A percentile compares a stretch with the other conserved stretches of the same genome.
Conservation (phyloP, 2,797 vertebrate genomes). For the Hydrophis major region DNA sequence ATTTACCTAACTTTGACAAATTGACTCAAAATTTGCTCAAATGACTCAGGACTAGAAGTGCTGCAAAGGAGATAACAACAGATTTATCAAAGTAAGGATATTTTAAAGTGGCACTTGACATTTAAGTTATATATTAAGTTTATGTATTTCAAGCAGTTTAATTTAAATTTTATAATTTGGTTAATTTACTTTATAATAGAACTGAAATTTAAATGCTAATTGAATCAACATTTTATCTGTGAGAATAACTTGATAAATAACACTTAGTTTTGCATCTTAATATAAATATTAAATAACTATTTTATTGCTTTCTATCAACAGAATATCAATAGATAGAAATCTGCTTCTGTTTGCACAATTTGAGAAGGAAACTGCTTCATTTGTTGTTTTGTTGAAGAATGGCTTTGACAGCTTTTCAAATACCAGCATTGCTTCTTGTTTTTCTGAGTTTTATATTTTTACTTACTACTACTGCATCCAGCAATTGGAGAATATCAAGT, state of each 20-base stretch:
- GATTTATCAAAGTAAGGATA: conserved; percentile 38
- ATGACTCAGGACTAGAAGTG: not conserved
- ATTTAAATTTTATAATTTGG: conserved; percentile 1
- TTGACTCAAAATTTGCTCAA: conserved; percentile 40
- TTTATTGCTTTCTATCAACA: not conserved
- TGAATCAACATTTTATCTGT: not conserved
- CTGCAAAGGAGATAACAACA: not conserved
- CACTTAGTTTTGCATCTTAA: not conserved
- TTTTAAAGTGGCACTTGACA: not conserved
- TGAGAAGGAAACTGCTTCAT: conserved; percentile 15
- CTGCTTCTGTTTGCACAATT: conserved; percentile 31
- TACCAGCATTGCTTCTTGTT: conserved; percentile 51
- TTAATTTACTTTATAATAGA: conserved; percentile 1
- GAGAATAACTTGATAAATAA: not conserved
- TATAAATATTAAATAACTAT: not conserved
- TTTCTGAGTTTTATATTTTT: conserved; percentile 47
- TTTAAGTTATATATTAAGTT: not conserved
- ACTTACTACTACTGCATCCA: conserved; percentile 53
- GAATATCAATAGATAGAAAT: conserved; percentile 35
- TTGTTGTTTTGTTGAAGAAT: conserved; percentile 9
- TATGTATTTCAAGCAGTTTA: not conserved
- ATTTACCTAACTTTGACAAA: conserved; percentile 18
- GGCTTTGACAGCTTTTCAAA: conserved; percentile 25
- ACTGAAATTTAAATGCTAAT: conserved; percentile 7
- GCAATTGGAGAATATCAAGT: conserved; percentile 54